Base-by-base conservation (phyloP, 2,113 vertebrate species). In the Stigmatopora nigra region DNA sequence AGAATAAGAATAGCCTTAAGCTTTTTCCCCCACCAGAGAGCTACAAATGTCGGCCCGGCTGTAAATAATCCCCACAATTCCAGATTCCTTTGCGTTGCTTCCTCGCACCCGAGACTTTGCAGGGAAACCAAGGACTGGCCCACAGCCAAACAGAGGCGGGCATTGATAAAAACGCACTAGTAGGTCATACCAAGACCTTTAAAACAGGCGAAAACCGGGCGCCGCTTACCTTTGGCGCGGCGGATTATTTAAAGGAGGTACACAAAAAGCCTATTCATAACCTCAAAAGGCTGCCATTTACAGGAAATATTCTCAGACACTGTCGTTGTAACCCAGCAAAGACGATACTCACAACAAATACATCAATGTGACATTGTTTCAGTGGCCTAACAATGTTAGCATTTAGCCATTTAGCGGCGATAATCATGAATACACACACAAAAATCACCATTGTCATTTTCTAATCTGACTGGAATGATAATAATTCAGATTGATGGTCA, bases 211-310 rank as follows among this genome's bases (percentile, higher is more conserved):
- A 58, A 63, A 66, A 56, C 73, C 16, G 57, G 68, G 70, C 63
- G 67, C 19, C 59, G 6, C 16, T 78, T 64, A 82, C 81, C 69
- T 81, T 83, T 72, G 74, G 72, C 78, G 66, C 71, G 69, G 59
- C 68, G 63, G 76, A 82, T 85, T 78, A 85, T 82, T 86, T 79
- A 83, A 83, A 80, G 81, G 25, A 84, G 78, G 72, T 65, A 61
- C 75, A 88, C 85, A 87, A 87, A 56, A 87, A 85, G 84, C 72
- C 80, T 41, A 76, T 86, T 88, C 78, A 87, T 49, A 38, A 17
- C 57, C 46, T 84, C 61, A 79, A 41, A 80, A 85, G 73, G 69
- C 65, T 70, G 67, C 76, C 78, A 79, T 87, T 87, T 87, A 85
- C 80, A 78, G 76, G 74, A 77, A 76, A 77, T 75, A 67, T 69